Evolutionary conservation across 2,113 vertebrate genomes (phyloP).

Genomic region (Gambusia holbrooki): DNA sequence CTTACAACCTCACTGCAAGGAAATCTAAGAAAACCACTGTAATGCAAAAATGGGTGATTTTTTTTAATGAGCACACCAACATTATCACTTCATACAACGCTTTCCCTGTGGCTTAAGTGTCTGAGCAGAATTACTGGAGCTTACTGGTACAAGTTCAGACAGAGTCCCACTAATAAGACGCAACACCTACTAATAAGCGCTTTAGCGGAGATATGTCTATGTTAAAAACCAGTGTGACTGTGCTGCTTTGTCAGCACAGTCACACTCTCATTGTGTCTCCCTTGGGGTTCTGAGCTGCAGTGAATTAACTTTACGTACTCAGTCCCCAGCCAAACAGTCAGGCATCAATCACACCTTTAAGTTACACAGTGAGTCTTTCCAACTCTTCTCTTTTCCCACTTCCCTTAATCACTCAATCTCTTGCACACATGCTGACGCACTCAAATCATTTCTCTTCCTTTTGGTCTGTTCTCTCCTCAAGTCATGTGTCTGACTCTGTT

Average conservation of each 20-base stretch:
- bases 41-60: slow-evolving; percentile 30
- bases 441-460: not conserved
- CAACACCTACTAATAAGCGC: slow-evolving; percentile 54
- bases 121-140: slow-evolving; percentile 47
- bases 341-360: slow-evolving; percentile 52
- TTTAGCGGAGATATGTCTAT: slow-evolving; percentile 54
- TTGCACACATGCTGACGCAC: slow-evolving; percentile 8
- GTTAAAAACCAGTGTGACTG: slow-evolving; percentile 39
- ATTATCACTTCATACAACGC: slow-evolving; percentile 31
- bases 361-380: slow-evolving; percentile 18
- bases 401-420: slow-evolving; percentile 11
- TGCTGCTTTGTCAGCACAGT: slow-evolving; percentile 26
- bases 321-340: slow-evolving; percentile 42
- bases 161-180: slow-evolving; percentile 46
- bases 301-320: slow-evolving; percentile 42
- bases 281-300: slow-evolving; percentile 34
- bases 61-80: slow-evolving; percentile 42
- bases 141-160: slow-evolving; percentile 48
- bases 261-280: slow-evolving; percentile 13
- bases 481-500: slow-evolving; percentile 25
- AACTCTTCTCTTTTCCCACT: slow-evolving; percentile 17
- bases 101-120: slow-evolving; percentile 33
- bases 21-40: slow-evolving; percentile 3
- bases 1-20: not conserved
- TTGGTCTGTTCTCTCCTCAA: slow-evolving; percentile 26